Percentiles rank a stretch among this genome's conserved stretches.
These are phyloP conservation scores for Cylindroiulus punctatus DNA, from an alignment of 2,888 invertebrate genomes.

Conservation along the genomic window DNA sequence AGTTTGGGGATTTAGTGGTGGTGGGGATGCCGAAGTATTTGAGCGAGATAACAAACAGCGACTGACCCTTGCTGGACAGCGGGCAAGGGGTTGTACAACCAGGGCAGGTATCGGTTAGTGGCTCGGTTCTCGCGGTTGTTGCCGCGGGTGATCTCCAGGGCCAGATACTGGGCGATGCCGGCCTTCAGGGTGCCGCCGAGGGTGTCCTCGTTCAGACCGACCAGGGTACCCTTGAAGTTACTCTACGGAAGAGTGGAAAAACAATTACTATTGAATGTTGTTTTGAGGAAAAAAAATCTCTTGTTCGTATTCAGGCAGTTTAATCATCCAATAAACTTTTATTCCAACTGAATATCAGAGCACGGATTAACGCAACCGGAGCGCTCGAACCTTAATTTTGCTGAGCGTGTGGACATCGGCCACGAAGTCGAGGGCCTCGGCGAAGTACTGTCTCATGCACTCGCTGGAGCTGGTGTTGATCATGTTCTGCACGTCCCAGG, in stretches of 20 bases:
- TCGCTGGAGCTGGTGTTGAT: conserved; percentile 86
- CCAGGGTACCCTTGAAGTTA: conserved; percentile 74
- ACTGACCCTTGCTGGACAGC: conserved; percentile 82
- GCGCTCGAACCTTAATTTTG: conserved; percentile 97
- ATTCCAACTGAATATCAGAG: no score
- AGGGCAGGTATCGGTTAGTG: conserved; percentile 84
- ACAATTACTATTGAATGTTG: no score
- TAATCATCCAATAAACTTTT: not conserved
- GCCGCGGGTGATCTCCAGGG: conserved; percentile 91
- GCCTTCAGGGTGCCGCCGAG: conserved; percentile 96
- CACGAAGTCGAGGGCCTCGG: conserved; percentile 93
- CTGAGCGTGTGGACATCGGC: conserved; percentile 95
- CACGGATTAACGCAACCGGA: no score
- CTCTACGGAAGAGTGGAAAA: conserved; percentile 68
- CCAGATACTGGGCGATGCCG: conserved; percentile 83
- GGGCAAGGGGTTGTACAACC: conserved; percentile 86
- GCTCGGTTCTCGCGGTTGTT: conserved; percentile 83
- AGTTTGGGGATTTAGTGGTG: no score
- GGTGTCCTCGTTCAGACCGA: conserved; percentile 91
- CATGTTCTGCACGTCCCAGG: conserved; percentile 58
- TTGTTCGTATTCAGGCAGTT: no score
- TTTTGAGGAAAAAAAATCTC: no score
- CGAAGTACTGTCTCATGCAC: conserved; percentile 89
- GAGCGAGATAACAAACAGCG: not conserved
- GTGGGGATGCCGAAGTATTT: no score